A percentile compares a stretch with the other conserved stretches of the same genome.
These are phyloP conservation scores for Danaus melanippus DNA, from an alignment of 1,140 invertebrate species.

Conservation along the genomic window DNA sequence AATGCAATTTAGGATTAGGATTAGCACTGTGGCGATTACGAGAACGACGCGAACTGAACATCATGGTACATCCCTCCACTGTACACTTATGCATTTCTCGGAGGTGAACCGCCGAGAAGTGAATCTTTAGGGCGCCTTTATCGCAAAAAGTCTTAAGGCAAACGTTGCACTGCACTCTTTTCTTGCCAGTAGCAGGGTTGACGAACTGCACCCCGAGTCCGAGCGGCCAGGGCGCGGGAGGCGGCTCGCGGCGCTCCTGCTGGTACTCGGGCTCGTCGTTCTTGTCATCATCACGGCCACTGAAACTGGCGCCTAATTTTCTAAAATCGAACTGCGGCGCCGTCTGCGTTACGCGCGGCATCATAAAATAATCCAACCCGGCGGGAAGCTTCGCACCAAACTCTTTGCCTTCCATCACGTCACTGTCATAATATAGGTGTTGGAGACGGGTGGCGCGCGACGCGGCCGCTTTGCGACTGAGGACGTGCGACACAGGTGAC, in stretches of 20 bases:
- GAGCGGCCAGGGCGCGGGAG: conserved; percentile 76
- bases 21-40: conserved; percentile 91
- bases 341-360: conserved; percentile 59
- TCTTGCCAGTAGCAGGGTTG: conserved; percentile 93
- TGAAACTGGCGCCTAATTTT: conserved; percentile 70
- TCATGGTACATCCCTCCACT: conserved; percentile 84
- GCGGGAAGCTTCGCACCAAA: conserved; percentile 60
- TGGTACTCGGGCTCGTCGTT: conserved; percentile 53
- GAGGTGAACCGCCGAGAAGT: conserved; percentile 96
- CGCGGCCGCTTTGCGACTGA: conserved; percentile 68
- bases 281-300: conserved; percentile 56
- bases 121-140: conserved; percentile 99
- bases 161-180: conserved; percentile 97
- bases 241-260: conserved; percentile 52
- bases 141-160: conserved; percentile 99
- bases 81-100: conserved; percentile 86
- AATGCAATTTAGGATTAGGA: conserved; percentile 98
- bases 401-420: conserved; percentile 66
- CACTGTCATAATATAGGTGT: conserved; percentile 52
- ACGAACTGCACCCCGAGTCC: conserved; percentile 91
- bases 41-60: conserved; percentile 83
- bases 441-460: conserved; percentile 60
- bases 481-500: conserved; percentile 70
- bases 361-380: conserved; percentile 68
- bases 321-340: conserved; percentile 69